A percentile compares a stretch with the other conserved stretches of the same genome.
Evolutionary conservation across 2,797 vertebrate species (phyloP).

Genomic region (Poecilia velifera): DNA sequence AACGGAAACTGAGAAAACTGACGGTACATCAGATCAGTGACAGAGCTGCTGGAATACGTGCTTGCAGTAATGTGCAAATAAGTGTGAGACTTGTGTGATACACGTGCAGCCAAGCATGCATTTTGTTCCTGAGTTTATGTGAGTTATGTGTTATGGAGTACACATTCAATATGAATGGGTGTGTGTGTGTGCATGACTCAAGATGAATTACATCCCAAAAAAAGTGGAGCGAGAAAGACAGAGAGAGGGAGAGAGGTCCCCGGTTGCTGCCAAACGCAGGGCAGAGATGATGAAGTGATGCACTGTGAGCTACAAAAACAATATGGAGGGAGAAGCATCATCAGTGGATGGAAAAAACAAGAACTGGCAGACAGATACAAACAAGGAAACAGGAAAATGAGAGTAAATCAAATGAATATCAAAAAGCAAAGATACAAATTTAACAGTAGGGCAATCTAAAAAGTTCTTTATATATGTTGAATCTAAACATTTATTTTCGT

Average conservation of each 20-base stretch:
- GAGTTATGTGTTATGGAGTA: slow-evolving; percentile 28
- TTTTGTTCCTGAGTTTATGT: slow-evolving; percentile 21
- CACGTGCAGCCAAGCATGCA: slow-evolving; percentile 25
- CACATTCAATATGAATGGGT: slow-evolving; percentile 8
- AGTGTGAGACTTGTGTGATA: slow-evolving; percentile 22
- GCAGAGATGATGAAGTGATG: slow-evolving; percentile 47
- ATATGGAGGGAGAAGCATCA: slow-evolving; percentile 33
- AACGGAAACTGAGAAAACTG: slow-evolving; percentile 7
- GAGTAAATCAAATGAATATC: slow-evolving; percentile 38
- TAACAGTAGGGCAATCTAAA: background rate
- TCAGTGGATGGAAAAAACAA: slow-evolving; percentile 35
- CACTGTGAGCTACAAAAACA: slow-evolving; percentile 60
- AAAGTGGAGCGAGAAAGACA: slow-evolving; percentile 28
- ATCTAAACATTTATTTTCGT: background rate
- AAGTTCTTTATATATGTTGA: background rate
- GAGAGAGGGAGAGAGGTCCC: slow-evolving; percentile 27
- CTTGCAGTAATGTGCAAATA: slow-evolving; percentile 29
- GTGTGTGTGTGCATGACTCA: slow-evolving; percentile 21
- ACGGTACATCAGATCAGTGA: slow-evolving; percentile 33
- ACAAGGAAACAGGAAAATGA: slow-evolving; percentile 5
- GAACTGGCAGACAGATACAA: slow-evolving; percentile 39
- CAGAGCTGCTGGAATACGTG: slow-evolving; percentile 14
- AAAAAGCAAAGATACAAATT: slow-evolving; percentile 9
- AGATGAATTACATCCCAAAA: slow-evolving; percentile 58
- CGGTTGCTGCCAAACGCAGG: slow-evolving; percentile 52